A percentile compares a stretch with the other conserved stretches of the same genome.
phyloP scores from a whole-genome alignment of 2,797 vertebrate genomes.

The Bovichtus variegatus region DNA sequence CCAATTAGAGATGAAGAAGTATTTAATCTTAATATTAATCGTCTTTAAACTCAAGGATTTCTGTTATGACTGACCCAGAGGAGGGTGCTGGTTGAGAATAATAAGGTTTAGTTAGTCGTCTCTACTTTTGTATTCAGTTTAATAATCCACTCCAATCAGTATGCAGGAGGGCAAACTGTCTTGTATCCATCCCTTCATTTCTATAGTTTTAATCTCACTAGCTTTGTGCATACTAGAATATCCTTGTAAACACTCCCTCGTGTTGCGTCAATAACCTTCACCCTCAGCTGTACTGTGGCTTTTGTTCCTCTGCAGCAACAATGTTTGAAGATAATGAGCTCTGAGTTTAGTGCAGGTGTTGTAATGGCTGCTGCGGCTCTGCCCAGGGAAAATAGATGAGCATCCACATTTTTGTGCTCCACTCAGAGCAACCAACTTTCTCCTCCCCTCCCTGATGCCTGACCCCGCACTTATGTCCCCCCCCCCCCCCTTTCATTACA shows the following conservation, averaged over 20 bases:
- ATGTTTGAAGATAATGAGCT: conserved; percentile 55
- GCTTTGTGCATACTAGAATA: conserved; percentile 38
- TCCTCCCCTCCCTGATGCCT: conserved; percentile 28
- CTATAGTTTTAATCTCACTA: conserved; percentile 35
- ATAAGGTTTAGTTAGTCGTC: conserved; percentile 30
- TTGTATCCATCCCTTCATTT: conserved; percentile 25
- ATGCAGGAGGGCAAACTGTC: conserved; percentile 53
- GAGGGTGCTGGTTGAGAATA: conserved; percentile 46
- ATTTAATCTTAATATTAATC: conserved; percentile 49
- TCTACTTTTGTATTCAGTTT: conserved; percentile 60
- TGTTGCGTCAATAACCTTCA: conserved; percentile 47
- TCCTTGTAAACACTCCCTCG: conserved; percentile 39
- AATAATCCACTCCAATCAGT: conserved; percentile 55
- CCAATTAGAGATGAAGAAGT: conserved; percentile 31
- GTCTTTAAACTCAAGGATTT: conserved; percentile 39
- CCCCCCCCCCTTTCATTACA: conserved; percentile 43
- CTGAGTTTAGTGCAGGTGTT: conserved; percentile 39
- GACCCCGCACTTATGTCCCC: conserved; percentile 30
- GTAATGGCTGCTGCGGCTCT: conserved; percentile 44
- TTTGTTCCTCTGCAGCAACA: conserved; percentile 46
- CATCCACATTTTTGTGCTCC: conserved; percentile 28
- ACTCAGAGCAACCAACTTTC: conserved; percentile 34
- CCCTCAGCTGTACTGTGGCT: conserved; percentile 25
- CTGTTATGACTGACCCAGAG: conserved; percentile 36
- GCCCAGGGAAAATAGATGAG: conserved; percentile 14